Base-by-base conservation (phyloP, 2,888 invertebrate species). In the Chymomyza caudatula region DNA sequence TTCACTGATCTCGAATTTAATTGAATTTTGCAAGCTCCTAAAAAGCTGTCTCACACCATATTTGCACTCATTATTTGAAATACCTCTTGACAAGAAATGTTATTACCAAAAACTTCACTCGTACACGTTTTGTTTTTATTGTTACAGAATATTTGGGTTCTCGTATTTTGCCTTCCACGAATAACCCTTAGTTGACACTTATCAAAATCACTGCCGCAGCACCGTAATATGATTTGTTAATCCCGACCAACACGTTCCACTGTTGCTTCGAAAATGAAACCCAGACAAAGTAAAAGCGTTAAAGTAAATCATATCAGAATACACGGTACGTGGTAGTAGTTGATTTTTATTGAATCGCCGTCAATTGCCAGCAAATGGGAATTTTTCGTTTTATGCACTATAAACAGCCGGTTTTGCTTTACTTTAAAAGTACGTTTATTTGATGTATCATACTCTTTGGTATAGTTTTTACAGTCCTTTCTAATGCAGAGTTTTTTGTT, bases 151-250 rank as follows among this genome's bases (percentile, higher is more conserved):
- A 6, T 25, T 25, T 25, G 11, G 11, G 29, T 8, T 37, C 11
- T 37, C 29, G 29, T 25, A 25, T 25, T 25, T 25, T 25, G 4
- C 6, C 29, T 78, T 78, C 71, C 53, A 62, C 59, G 68, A 65
- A 78, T 72, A 70, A 29, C 65, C 63, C 74, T 74, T 60, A 71
- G 61, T 81, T 71, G 79, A 76, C 82, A 80, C 76, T 80, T 79
- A 71, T 52, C 47, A 53, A 55, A 29, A 20, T 20, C 52, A 73
- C 62, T 66, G 47, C 47, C 59, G 60, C 43, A 55, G 37, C 57
- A 25, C 58, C 53, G 54, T 8, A 49, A 6, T 63, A 62, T 63
- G 8, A 11, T 61, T 49, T 74, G 68, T 79, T 66, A 20, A 51
- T 51, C 42, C 15, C 25, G 23, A 20, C 54, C 37, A 49, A 17